Evolutionary conservation across 2,888 invertebrate species (phyloP).

Genomic region (Girardia tigrina): DNA sequence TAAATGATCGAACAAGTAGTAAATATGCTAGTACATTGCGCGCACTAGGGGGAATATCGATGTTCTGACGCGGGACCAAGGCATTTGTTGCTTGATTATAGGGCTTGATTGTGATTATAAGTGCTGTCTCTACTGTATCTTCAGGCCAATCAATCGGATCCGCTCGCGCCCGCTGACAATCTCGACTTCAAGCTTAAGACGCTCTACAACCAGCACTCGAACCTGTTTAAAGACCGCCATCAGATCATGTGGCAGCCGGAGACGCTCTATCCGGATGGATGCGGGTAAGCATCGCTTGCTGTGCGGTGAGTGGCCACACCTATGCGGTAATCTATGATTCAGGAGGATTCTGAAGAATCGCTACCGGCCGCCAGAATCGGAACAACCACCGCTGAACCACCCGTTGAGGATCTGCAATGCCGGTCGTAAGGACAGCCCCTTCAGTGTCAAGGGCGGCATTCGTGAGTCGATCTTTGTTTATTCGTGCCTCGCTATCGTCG

Average conservation of each 20-base stretch:
- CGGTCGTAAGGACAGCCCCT: slow-evolving; percentile 43
- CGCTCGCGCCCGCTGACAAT: slow-evolving; percentile 46
- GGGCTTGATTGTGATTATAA: neutral
- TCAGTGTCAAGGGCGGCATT: slow-evolving; percentile 48
- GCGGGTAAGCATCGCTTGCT: slow-evolving; percentile 39
- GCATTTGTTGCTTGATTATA: neutral
- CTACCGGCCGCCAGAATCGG: slow-evolving; percentile 40
- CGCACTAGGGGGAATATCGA: too few relatives aligned
- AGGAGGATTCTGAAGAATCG: slow-evolving; percentile 49
- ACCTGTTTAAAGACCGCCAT: slow-evolving; percentile 44
- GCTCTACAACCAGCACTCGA: slow-evolving; percentile 47
- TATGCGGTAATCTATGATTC: slow-evolving; percentile 21
- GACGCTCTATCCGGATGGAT: slow-evolving; percentile 44
- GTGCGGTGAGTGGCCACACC: neutral
- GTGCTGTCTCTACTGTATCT: neutral
- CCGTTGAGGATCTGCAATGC: slow-evolving; percentile 42
- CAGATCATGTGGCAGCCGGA: slow-evolving; percentile 47
- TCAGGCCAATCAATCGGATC: slow-evolving; percentile 41
- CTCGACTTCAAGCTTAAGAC: slow-evolving; percentile 49
- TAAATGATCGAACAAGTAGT: too few relatives aligned
- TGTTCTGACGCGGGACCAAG: too few relatives aligned
- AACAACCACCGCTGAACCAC: slow-evolving; percentile 43
- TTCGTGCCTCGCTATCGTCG: neutral
- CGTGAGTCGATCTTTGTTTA: too few relatives aligned
- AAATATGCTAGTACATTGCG: too few relatives aligned